These are phyloP conservation scores for Hirundichthys speculiger DNA, from an alignment of 2,113 vertebrate genomes.

Conservation along the genomic window DNA sequence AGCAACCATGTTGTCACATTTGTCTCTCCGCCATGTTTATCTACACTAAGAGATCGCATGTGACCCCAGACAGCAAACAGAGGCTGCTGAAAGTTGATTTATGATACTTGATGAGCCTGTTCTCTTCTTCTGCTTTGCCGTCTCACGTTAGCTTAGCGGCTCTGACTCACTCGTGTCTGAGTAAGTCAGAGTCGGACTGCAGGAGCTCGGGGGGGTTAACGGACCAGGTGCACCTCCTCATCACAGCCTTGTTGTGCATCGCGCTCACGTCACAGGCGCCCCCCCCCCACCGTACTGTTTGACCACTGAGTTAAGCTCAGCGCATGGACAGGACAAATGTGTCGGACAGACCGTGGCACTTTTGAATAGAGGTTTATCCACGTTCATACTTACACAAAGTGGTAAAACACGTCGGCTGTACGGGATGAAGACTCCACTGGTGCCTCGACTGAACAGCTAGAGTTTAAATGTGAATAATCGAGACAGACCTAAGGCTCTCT, in stretches of 20 bases:
- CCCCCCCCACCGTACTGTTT: too few species aligned
- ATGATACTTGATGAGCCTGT: slow-evolving; percentile 32
- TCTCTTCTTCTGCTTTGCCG: slow-evolving; percentile 20
- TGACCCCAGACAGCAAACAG: slow-evolving; percentile 40
- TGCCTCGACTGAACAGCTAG: too few species aligned
- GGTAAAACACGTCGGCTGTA: too few species aligned
- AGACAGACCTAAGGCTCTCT: too few species aligned
- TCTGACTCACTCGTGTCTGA: neutral
- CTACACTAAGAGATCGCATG: slow-evolving; percentile 8
- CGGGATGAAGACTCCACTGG: too few species aligned
- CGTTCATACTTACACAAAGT: too few species aligned
- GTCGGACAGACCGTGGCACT: neutral
- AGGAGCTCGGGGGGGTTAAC: slow-evolving; percentile 22
- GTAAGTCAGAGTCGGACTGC: neutral
- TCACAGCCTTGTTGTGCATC: slow-evolving; percentile 19
- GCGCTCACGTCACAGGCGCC: too few species aligned
- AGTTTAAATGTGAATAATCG: too few species aligned
- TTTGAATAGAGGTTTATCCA: too few species aligned
- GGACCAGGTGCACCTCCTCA: slow-evolving; percentile 28
- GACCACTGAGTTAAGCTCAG: too few species aligned
- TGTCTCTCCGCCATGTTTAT: slow-evolving; percentile 7
- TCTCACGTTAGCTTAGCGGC: slow-evolving; percentile 17
- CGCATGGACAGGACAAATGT: neutral
- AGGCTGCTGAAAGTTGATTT: slow-evolving; percentile 41
- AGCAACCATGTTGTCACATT: slow-evolving; percentile 25